phyloP scores from a whole-genome alignment of 2,797 vertebrate species.

The Phoxinus dragarum region DNA sequence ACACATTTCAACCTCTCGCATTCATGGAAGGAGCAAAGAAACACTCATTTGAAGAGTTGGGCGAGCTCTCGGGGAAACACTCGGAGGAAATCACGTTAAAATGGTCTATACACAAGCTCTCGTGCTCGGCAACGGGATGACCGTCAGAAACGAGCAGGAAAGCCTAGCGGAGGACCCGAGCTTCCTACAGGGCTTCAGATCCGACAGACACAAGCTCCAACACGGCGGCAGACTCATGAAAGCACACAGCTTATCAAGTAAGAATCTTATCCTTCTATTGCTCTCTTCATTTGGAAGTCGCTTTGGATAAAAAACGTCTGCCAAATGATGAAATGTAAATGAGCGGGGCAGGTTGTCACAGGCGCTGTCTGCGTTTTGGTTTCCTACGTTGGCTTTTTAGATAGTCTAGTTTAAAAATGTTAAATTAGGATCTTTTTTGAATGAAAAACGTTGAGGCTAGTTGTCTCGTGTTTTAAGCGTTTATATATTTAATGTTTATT shows the following conservation, averaged over 20 bases:
- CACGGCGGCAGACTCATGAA: constrained; percentile 64
- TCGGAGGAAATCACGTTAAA: constrained; percentile 27
- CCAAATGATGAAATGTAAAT: too few species aligned
- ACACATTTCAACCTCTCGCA: accelerated
- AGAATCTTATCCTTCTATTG: constrained; percentile 55
- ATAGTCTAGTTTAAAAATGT: neutral
- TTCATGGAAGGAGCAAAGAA: constrained; percentile 66
- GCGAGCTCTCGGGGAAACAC: constrained; percentile 54
- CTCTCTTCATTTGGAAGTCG: too few species aligned
- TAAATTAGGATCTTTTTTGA: neutral
- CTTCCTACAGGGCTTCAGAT: constrained; percentile 61
- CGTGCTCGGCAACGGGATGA: constrained; percentile 65
- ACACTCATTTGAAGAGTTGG: constrained; percentile 51
- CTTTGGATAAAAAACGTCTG: too few species aligned
- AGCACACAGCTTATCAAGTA: constrained; percentile 63
- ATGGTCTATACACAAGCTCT: constrained; percentile 77
- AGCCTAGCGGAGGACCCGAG: constrained; percentile 66
- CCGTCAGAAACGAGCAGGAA: constrained; percentile 65
- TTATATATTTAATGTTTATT: neutral
- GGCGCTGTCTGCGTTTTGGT: neutral
- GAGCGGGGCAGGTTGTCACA: constrained; percentile 6
- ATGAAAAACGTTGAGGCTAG: neutral
- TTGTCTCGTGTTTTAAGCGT: neutral
- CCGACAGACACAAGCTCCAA: constrained; percentile 61
- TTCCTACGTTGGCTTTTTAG: neutral